Percentiles rank a stretch among this genome's conserved stretches.
Conservation (phyloP, 2,113 vertebrate genomes). For the Corythornis madagascariensis region DNA sequence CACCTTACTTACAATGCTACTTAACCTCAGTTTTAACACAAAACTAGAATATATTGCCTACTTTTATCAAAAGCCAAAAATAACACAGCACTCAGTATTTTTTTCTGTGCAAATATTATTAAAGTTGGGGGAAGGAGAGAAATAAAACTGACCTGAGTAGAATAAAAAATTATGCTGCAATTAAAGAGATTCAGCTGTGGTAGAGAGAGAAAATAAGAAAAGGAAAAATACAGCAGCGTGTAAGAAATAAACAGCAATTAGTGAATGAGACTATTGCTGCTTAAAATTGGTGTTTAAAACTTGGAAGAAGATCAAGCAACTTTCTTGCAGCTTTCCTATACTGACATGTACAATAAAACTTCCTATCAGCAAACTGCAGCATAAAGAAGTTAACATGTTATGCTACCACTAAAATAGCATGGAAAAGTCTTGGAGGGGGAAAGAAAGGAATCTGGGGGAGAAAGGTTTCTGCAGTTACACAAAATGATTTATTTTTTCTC, state of each 20-base stretch:
- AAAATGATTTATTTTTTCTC: conserved; percentile 11
- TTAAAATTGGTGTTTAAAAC: conserved; percentile 61
- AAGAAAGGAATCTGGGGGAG: conserved; percentile 47
- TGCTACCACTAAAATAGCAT: conserved; percentile 51
- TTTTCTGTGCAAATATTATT: conserved; percentile 36
- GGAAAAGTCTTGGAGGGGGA: conserved; percentile 22
- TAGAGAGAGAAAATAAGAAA: conserved; percentile 29
- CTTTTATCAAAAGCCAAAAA: conserved; percentile 46
- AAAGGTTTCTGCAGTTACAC: conserved; percentile 9
- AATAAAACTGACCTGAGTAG: conserved; percentile 51
- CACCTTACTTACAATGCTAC: background rate
- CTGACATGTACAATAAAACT: conserved; percentile 47
- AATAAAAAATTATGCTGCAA: conserved; percentile 52
- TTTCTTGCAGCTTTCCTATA: conserved; percentile 36
- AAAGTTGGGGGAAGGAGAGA: background rate
- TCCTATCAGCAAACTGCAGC: conserved; percentile 54
- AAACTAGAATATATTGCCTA: background rate
- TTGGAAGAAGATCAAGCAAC: conserved; percentile 53
- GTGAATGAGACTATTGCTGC: conserved; percentile 31
- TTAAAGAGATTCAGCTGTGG: conserved; percentile 20
- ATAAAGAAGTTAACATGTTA: conserved; percentile 35
- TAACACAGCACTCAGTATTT: conserved; percentile 10
- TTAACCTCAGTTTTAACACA: conserved; percentile 24
- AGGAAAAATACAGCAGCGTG: conserved; percentile 31
- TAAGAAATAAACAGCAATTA: conserved; percentile 58